Evolutionary conservation across 2,888 invertebrate species (phyloP).

Genomic region (Melanostoma mellinum): DNA sequence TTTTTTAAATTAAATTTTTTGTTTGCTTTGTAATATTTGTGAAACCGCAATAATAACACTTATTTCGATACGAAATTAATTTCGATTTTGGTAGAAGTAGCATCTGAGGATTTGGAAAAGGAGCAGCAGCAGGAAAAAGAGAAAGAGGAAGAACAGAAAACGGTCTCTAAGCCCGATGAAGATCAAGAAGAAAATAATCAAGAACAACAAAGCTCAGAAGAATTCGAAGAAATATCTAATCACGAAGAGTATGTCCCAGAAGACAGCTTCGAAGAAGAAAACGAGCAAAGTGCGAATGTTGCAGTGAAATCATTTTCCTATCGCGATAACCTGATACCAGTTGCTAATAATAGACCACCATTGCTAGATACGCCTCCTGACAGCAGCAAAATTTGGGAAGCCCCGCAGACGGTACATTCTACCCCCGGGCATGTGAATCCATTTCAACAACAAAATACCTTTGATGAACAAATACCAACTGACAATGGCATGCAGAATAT

Average conservation of each 20-base stretch:
- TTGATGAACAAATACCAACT: slow-evolving; percentile 33
- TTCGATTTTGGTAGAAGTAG: slow-evolving; percentile 66
- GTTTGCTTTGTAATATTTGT: background rate
- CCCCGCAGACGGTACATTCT: background rate
- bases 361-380: slow-evolving; percentile 56
- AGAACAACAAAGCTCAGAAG: slow-evolving; percentile 35
- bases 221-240: slow-evolving; percentile 37
- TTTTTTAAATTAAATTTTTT: background rate
- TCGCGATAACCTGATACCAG: slow-evolving; percentile 62
- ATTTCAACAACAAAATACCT: slow-evolving; percentile 21
- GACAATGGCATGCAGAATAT: slow-evolving; percentile 45
- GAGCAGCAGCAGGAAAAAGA: slow-evolving; percentile 11
- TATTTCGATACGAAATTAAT: slow-evolving; percentile 15
- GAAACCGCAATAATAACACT: background rate
- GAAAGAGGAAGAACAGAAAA: background rate
- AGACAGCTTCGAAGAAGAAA: slow-evolving; percentile 20
- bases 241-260: slow-evolving; percentile 19
- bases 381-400: slow-evolving; percentile 50
- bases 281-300: background rate
- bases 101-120: slow-evolving; percentile 41
- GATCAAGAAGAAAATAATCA: slow-evolving; percentile 29
- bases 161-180: background rate
- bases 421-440: slow-evolving; percentile 35
- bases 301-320: slow-evolving; percentile 37
- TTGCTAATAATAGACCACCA: slow-evolving; percentile 60